Conservation (phyloP, 2,797 vertebrate genomes). For the Meriones psammophilus region DNA sequence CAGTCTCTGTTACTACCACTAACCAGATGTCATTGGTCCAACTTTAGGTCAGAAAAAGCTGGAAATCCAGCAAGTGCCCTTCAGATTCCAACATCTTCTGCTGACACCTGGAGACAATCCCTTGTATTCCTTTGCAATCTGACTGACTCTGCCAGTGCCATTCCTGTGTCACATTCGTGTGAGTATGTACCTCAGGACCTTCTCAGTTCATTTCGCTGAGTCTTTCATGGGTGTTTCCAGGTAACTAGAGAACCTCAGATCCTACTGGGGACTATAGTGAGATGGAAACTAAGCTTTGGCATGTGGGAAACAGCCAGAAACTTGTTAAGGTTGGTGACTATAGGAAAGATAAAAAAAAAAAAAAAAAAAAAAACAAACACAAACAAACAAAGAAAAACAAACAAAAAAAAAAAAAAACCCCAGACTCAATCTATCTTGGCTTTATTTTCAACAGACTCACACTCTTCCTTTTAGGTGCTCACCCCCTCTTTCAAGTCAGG, state of each 20-base stretch:
- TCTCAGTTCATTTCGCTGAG: background rate
- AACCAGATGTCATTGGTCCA: background rate
- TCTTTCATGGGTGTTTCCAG: conserved; percentile 22
- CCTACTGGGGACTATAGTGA: conserved; percentile 5
- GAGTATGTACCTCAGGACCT: background rate
- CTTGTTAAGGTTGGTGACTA: conserved; percentile 39
- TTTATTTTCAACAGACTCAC: conserved; percentile 7
- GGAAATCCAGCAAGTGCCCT: background rate
- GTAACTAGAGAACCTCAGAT: background rate
- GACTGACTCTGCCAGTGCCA: background rate
- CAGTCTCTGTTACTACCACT: background rate
- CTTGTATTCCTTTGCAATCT: conserved; percentile 8
- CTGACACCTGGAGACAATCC: background rate
- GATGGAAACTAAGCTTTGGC: conserved; percentile 12
- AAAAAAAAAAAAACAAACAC: too few relatives aligned
- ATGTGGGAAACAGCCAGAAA: background rate
- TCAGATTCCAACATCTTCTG: background rate
- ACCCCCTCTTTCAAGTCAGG: background rate
- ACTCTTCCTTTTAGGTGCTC: background rate
- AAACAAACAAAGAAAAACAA: too few relatives aligned
- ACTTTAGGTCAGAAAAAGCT: background rate
- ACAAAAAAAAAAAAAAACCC: background rate
- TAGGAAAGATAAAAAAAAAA: background rate
- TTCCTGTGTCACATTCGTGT: background rate
- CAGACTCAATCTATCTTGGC: conserved; percentile 12